Conservation (phyloP, 2,797 vertebrate species). For the Antennarius maculatus region DNA sequence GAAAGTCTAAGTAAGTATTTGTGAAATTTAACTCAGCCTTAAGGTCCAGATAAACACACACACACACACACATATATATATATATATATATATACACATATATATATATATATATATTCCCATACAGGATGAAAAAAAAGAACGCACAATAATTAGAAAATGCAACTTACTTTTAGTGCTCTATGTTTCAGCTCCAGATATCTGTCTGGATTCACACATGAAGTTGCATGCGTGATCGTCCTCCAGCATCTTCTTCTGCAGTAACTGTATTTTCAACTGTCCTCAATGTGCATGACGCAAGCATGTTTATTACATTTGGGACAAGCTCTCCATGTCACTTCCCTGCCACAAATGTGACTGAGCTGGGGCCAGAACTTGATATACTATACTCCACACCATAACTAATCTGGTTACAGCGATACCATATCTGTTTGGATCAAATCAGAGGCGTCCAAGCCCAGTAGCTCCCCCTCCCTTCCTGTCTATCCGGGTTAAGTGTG, state of each 20-base stretch:
- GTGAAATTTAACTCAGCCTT: not conserved
- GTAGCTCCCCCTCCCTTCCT: conserved; percentile 37
- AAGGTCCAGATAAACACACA: not conserved
- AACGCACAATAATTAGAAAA: conserved; percentile 2
- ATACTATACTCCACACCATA: conserved; percentile 69
- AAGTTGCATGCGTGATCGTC: conserved; percentile 30
- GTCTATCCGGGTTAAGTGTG: conserved; percentile 37
- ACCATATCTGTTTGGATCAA: conserved; percentile 70
- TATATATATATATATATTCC: not conserved
- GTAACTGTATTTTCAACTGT: conserved; percentile 59
- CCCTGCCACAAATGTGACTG: conserved; percentile 72
- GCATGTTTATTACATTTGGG: conserved; percentile 71
- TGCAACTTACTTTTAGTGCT: not conserved
- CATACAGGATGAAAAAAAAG: too few species aligned
- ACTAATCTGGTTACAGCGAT: conserved; percentile 75
- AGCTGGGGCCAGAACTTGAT: conserved; percentile 71
- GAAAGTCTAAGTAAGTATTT: not conserved
- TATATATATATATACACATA: not conserved
- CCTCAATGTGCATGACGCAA: conserved; percentile 70
- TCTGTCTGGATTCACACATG: conserved; percentile 8
- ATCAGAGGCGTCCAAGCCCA: conserved; percentile 63
- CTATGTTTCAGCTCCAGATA: not conserved
- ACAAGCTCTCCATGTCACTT: conserved; percentile 72
- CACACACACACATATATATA: too few species aligned
- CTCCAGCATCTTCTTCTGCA: conserved; percentile 32